These are phyloP conservation scores for Globodera rostochiensis DNA, from an alignment of 1,140 invertebrate species.

Conservation along the genomic window DNA sequence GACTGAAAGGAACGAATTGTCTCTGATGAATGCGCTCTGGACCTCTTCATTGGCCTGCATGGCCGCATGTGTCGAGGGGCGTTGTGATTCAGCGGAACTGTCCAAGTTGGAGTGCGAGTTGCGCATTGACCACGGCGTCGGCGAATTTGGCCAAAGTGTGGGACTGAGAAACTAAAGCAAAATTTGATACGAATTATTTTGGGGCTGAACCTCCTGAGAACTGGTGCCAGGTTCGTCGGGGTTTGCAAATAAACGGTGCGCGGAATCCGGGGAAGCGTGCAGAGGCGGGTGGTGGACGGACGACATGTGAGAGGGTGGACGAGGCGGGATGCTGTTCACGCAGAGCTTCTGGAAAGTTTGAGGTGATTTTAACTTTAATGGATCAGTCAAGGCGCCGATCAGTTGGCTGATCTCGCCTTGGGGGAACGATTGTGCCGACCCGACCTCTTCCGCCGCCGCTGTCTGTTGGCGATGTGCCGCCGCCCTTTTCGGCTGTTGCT, in stretches of 20 bases:
- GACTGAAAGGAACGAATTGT: not conserved
- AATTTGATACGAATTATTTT: not conserved
- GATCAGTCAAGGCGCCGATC: not conserved
- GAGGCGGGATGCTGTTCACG: not conserved
- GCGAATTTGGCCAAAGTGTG: slow-evolving; percentile 24
- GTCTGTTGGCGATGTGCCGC: not conserved
- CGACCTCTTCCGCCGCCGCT: not conserved
- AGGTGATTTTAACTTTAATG: not conserved
- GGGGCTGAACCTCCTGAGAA: slow-evolving; percentile 21
- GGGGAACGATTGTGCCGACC: not conserved
- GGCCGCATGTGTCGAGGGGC: not conserved
- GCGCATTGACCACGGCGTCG: slow-evolving; percentile 15
- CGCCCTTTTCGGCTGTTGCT: not conserved
- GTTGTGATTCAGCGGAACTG: slow-evolving; percentile 18
- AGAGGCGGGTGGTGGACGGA: not conserved
- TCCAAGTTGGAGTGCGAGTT: slow-evolving; percentile 19
- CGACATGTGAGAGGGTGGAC: not conserved
- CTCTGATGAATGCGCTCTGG: not conserved
- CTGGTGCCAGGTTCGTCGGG: slow-evolving; percentile 27
- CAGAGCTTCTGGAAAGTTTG: not conserved
- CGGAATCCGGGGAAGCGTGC: not conserved
- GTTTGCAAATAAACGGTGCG: slow-evolving; percentile 10
- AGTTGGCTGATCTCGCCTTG: not conserved
- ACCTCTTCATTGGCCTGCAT: slow-evolving; percentile 4
- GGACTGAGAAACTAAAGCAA: slow-evolving; percentile 19